Conservation (phyloP, 92 coral and sea anemone genomes). For the Actinernus sp. region DNA sequence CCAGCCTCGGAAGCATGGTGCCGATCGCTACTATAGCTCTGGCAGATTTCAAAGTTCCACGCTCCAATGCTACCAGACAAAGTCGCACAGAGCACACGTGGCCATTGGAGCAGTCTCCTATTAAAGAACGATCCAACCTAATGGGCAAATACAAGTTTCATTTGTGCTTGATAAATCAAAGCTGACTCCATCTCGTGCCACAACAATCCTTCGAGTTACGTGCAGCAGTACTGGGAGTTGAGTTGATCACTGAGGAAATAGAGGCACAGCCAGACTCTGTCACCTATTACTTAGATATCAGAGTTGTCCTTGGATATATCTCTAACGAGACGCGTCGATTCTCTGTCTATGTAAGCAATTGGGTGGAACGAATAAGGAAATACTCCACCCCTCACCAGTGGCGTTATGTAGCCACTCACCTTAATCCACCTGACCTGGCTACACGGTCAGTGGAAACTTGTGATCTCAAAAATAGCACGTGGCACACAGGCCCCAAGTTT, state of each 20-base stretch:
- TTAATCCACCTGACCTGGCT: conserved; percentile 59
- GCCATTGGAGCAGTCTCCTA: too few species aligned
- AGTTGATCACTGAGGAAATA: conserved; percentile 31
- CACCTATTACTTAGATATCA: conserved; percentile 50
- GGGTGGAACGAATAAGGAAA: conserved; percentile 46
- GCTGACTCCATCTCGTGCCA: conserved; percentile 48
- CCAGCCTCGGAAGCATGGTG: too few species aligned
- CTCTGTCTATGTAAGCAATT: conserved; percentile 49
- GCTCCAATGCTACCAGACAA: too few species aligned
- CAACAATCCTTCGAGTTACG: conserved; percentile 48
- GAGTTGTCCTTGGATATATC: conserved; percentile 56
- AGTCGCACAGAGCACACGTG: too few species aligned
- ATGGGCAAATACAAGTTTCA: conserved; percentile 40
- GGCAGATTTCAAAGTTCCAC: too few species aligned
- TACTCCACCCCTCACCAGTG: conserved; percentile 49
- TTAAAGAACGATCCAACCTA: too few species aligned
- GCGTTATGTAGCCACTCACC: conserved; percentile 45
- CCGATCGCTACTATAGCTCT: too few species aligned
- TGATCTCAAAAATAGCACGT: conserved; percentile 39
- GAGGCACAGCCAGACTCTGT: conserved; percentile 28
- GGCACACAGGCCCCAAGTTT: conserved; percentile 52
- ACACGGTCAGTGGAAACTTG: too few species aligned
- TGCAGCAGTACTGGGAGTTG: conserved; percentile 59
- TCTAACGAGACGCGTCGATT: conserved; percentile 40
- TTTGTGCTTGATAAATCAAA: conserved; percentile 57